Percentiles rank a stretch among this genome's conserved stretches.
phyloP scores from a whole-genome alignment of 1,140 invertebrate genomes.

The Vanessa tameamea region DNA sequence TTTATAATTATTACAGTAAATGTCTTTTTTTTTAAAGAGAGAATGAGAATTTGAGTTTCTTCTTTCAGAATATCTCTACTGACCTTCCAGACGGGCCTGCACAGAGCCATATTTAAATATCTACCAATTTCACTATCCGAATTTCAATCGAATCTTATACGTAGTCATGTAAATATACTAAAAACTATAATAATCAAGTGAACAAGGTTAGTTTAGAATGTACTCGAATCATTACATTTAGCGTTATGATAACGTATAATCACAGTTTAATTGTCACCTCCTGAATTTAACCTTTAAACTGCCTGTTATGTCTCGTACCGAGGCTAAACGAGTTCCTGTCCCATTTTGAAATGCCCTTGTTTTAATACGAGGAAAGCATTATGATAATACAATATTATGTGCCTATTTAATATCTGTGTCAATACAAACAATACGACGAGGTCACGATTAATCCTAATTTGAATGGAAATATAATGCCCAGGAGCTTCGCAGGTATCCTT shows the following conservation, averaged over 20 bases:
- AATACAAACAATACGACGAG: not conserved
- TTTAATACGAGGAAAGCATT: constrained; percentile 11
- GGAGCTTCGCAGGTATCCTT: too few species aligned
- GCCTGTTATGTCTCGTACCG: not conserved
- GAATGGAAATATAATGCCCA: not conserved
- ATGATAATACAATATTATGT: constrained; percentile 2
- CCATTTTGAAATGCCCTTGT: constrained; percentile 11
- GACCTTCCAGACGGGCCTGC: too few species aligned
- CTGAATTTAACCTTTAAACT: constrained; percentile 2
- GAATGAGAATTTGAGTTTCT: too few species aligned
- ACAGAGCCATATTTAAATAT: too few species aligned
- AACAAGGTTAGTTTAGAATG: constrained; percentile 5
- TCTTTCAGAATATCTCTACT: too few species aligned
- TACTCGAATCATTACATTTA: constrained; percentile 1
- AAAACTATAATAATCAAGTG: too few species aligned
- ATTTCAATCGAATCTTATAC: too few species aligned
- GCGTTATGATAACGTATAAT: not conserved
- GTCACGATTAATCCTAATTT: not conserved
- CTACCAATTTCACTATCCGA: too few species aligned
- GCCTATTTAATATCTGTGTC: constrained; percentile 8
- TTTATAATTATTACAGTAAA: too few species aligned
- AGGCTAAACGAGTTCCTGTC: not conserved
- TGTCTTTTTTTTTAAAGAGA: too few species aligned
- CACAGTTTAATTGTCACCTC: not conserved
- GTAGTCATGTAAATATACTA: too few species aligned